A percentile compares a stretch with the other conserved stretches of the same genome.
Conservation (phyloP, 2,888 invertebrate species). For the Azorinus chamasolen region DNA sequence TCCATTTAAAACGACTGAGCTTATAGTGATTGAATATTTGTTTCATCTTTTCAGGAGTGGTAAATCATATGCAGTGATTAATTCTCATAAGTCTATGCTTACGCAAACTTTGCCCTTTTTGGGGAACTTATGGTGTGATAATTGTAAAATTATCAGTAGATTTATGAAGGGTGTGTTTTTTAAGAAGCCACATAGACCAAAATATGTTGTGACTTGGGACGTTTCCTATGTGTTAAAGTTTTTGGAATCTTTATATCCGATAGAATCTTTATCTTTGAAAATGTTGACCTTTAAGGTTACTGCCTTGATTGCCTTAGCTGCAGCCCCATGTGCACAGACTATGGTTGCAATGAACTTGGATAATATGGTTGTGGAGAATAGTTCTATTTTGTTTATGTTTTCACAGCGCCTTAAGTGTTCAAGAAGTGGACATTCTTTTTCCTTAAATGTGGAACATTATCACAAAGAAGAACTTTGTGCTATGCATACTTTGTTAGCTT, state of each 20-base stretch:
- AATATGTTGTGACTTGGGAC: conserved; percentile 51
- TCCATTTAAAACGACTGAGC: conserved; percentile 33
- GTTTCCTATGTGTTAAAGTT: conserved; percentile 29
- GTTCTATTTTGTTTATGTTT: conserved; percentile 16
- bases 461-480: conserved; percentile 49
- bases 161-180: too few species aligned
- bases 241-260: conserved; percentile 20
- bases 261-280: conserved; percentile 23
- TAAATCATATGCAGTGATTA: conserved; percentile 43
- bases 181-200: too few species aligned
- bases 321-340: conserved; percentile 44
- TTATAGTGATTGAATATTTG: conserved; percentile 20
- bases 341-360: conserved; percentile 27
- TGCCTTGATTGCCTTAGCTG: conserved; percentile 26
- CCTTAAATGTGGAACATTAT: too few species aligned
- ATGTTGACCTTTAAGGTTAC: conserved; percentile 45
- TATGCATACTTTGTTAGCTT: conserved; percentile 39
- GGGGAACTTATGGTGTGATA: conserved; percentile 28
- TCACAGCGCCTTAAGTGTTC: conserved; percentile 4
- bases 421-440: conserved; percentile 11
- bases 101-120: conserved; percentile 36
- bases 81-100: conserved; percentile 50
- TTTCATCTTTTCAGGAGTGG: conserved; percentile 18
- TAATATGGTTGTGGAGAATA: conserved; percentile 24
- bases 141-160: conserved; percentile 13